Evolutionary conservation across 1,140 invertebrate genomes (phyloP), one percentile per base, ranked within the genome.

Genomic region (Ruditapes philippinarum): DNA sequence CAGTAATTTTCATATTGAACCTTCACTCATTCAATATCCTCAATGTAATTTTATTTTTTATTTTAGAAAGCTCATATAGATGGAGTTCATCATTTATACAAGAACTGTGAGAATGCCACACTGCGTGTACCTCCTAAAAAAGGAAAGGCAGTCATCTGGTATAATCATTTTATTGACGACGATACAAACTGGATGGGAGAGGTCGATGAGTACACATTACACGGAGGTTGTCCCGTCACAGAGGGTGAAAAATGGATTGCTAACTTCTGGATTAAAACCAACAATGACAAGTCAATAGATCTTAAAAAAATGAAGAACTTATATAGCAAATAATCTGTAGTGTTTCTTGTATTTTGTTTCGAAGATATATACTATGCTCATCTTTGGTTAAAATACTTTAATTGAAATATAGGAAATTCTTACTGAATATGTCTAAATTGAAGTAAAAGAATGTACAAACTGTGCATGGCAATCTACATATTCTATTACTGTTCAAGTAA

Each of bases 251-350:
- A 93, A 65, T 93, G 93, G 93, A 92, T 93, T 28, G 93, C 90
- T 51, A 93, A 92, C 62, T 92, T 93, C 82, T 93, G 93, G 93
- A 90, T 93, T 22, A 92, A 91, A 57, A 81, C 88, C 0, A 92
- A 90, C n/a, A 87, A 92, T 65, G 70, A 90, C 11, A 91, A 91
- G 76, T 40, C 87, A 19, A 62, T 84, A 49, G 92, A 92, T 80
- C 36, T 91, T 14, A 33, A 90, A 25, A 90, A 73, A 42, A 92
- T 92, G 88, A 79, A 89, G 38, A 90, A 90, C 49, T 74, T 91
- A 51, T 38, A 5, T 57, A n/a, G n/a, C n/a, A n/a, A n/a, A n/a
- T n/a, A n/a, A n/a, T n/a, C n/a, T n/a, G n/a, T n/a, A n/a, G n/a
- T n/a, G n/a, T n/a, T n/a, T n/a, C n/a, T n/a, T n/a, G n/a, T n/a